Conservation (phyloP, 2,888 invertebrate species). For the Petrolisthes manimaculis region DNA sequence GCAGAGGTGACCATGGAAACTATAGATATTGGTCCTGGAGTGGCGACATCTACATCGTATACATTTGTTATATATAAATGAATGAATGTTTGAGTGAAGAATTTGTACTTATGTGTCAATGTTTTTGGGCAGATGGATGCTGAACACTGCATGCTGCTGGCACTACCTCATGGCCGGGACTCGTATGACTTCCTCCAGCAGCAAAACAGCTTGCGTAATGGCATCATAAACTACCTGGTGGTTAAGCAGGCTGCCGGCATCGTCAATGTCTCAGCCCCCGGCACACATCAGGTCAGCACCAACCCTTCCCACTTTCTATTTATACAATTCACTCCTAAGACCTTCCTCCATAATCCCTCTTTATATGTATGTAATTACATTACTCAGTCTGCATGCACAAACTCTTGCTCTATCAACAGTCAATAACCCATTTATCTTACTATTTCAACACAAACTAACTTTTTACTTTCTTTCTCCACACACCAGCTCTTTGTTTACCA, state of each 20-base stretch:
- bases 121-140: constrained; percentile 81
- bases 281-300: constrained; percentile 80
- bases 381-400: not conserved
- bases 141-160: constrained; percentile 95
- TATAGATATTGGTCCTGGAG: too few species aligned
- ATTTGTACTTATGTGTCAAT: too few species aligned
- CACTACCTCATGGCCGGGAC: constrained; percentile 89
- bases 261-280: constrained; percentile 88
- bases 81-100: too few species aligned
- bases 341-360: not conserved
- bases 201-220: constrained; percentile 87
- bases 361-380: not conserved
- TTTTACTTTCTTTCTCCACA: too few species aligned
- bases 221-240: constrained; percentile 96
- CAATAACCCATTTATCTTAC: not conserved
- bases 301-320: not conserved
- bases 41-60: too few species aligned
- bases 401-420: not conserved
- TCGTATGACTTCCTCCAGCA: constrained; percentile 94
- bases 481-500: too few species aligned
- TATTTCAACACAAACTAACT: too few species aligned
- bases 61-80: too few species aligned
- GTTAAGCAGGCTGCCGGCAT: constrained; percentile 98
- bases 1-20: too few species aligned
- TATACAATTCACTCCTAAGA: not conserved